Evolutionary conservation across 2,888 invertebrate species (phyloP).

Genomic region (Rotaria sp.): DNA sequence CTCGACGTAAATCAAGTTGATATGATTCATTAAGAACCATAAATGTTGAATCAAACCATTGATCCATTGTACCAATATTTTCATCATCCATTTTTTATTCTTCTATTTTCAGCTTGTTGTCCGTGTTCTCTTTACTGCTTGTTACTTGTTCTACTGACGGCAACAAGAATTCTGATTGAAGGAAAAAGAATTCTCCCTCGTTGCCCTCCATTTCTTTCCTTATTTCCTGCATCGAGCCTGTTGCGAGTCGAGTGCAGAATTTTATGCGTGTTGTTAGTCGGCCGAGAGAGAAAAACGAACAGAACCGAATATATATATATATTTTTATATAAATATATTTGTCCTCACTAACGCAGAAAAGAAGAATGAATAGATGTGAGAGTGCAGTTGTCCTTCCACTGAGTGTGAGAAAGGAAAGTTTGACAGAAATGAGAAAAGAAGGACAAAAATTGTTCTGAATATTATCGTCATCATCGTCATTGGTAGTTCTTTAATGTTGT

Average conservation of each 20-base stretch:
- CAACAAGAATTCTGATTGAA: conserved; percentile 21
- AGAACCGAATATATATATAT: not conserved
- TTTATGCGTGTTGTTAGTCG: not conserved
- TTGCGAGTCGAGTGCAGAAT: conserved; percentile 5
- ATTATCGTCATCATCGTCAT: not conserved
- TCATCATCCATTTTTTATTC: not conserved
- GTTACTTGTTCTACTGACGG: conserved; percentile 4
- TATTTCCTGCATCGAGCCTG: not conserved
- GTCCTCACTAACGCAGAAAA: not conserved
- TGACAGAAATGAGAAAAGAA: not conserved
- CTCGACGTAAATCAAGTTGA: conserved; percentile 15
- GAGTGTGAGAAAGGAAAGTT: not conserved
- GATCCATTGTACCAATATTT: not conserved
- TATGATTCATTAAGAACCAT: not conserved
- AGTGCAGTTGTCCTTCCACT: not conserved
- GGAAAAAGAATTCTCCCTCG: conserved; percentile 5
- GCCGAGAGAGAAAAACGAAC: not conserved
- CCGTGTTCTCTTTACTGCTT: not conserved
- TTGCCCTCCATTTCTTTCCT: conserved; percentile 7
- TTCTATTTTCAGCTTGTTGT: not conserved
- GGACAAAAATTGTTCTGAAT: not conserved
- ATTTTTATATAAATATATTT: conserved; percentile 14
- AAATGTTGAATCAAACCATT: conserved; percentile 4
- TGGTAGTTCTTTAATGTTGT: not conserved
- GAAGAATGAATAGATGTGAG: conserved; percentile 5